A percentile compares a stretch with the other conserved stretches of the same genome.
phyloP scores from a whole-genome alignment of 2,797 vertebrate genomes.

The Diplodus puntazzo region DNA sequence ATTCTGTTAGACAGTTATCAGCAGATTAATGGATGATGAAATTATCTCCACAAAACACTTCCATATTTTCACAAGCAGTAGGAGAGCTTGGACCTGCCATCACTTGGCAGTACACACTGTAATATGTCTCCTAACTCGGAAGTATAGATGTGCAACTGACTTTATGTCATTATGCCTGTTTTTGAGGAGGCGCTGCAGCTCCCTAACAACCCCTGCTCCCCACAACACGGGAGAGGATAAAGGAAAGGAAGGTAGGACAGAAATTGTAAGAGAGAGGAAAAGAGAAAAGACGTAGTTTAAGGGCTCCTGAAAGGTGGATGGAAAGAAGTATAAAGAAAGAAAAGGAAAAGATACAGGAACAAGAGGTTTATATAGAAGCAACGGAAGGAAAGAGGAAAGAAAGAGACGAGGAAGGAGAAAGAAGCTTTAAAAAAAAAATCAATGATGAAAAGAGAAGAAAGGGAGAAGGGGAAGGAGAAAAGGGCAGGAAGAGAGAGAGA shows the following conservation, averaged over 20 bases:
- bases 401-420: not conserved
- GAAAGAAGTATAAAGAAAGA: not conserved
- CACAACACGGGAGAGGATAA: not conserved
- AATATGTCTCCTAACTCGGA: not conserved
- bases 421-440: not conserved
- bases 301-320: not conserved
- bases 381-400: not conserved
- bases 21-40: no score
- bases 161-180: not conserved
- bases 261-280: not conserved
- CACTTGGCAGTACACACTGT: not conserved
- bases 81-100: not conserved
- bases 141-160: no score
- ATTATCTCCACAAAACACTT: not conserved
- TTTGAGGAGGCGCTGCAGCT: not conserved
- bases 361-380: not conserved
- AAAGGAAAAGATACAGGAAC: not conserved
- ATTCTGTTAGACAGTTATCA: no score
- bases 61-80: no score
- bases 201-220: not conserved
- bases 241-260: not conserved
- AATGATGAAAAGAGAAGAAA: conserved; percentile 8
- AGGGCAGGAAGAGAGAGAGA: conserved; percentile 23
- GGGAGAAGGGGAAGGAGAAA: conserved; percentile 9
- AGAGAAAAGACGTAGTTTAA: not conserved